These are phyloP conservation scores for Caenorhabditis imperialis DNA, from an alignment of 2,888 invertebrate genomes.

Conservation along the genomic window DNA sequence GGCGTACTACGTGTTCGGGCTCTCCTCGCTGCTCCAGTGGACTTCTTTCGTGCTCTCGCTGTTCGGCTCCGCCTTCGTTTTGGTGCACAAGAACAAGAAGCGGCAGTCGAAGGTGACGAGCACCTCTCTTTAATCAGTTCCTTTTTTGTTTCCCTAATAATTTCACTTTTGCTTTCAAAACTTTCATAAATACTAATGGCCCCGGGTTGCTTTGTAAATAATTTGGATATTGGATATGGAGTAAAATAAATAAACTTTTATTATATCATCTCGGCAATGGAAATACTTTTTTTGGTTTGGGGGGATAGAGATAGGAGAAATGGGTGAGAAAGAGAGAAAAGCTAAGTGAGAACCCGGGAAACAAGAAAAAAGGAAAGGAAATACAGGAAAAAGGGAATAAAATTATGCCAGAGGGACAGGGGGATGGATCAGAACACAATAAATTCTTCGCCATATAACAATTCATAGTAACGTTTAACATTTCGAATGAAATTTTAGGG, in stretches of 20 bases:
- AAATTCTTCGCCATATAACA: constrained; percentile 2
- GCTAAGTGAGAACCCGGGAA: constrained; percentile 26
- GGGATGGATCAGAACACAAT: neutral
- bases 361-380: constrained; percentile 1
- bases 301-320: neutral
- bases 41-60: constrained; percentile 54
- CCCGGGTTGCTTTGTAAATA: too few species aligned
- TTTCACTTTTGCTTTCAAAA: neutral
- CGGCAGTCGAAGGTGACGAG: constrained; percentile 46
- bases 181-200: too few species aligned
- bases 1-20: constrained; percentile 64
- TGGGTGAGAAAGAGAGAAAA: constrained; percentile 5
- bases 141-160: neutral
- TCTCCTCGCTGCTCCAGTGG: constrained; percentile 52
- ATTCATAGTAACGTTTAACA: too few species aligned
- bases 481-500: too few species aligned
- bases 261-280: neutral
- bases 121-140: constrained; percentile 16
- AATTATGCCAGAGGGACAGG: constrained; percentile 26
- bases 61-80: constrained; percentile 55
- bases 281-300: constrained; percentile 8
- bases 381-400: constrained; percentile 4
- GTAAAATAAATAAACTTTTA: constrained; percentile 18
- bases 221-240: constrained; percentile 6
- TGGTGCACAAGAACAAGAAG: constrained; percentile 53